A percentile compares a stretch with the other conserved stretches of the same genome.
These are phyloP conservation scores for Acromyrmex charruanus DNA, from an alignment of 1,140 invertebrate genomes.

Conservation along the genomic window DNA sequence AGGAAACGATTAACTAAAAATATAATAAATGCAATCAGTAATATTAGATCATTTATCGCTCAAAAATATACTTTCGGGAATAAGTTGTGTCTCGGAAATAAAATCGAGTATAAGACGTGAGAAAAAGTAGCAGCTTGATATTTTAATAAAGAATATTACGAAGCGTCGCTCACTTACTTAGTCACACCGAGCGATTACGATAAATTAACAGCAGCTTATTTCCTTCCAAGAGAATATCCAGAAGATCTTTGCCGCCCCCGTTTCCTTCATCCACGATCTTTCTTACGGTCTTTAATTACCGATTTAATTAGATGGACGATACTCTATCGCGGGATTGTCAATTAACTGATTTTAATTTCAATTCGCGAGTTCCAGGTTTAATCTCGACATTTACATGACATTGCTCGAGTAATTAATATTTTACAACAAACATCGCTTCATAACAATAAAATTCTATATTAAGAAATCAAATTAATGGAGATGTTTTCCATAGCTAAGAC, in stretches of 20 bases:
- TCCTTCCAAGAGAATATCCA: slow-evolving; percentile 55
- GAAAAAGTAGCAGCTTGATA: slow-evolving; percentile 70
- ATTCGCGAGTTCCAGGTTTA: not conserved
- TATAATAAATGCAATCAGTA: not conserved
- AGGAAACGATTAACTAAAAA: not conserved
- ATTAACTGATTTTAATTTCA: slow-evolving; percentile 60
- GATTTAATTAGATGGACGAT: slow-evolving; percentile 73
- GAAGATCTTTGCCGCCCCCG: not conserved
- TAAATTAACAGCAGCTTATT: slow-evolving; percentile 79
- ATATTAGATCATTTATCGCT: not conserved
- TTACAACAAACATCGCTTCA: not conserved
- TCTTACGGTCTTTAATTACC: slow-evolving; percentile 74
- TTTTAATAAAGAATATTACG: slow-evolving; percentile 83
- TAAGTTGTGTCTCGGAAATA: slow-evolving; percentile 19
- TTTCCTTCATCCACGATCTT: slow-evolving; percentile 30
- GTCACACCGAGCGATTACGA: slow-evolving; percentile 80
- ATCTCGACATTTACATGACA: slow-evolving; percentile 1
- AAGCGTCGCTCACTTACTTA: slow-evolving; percentile 79
- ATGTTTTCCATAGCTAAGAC: not conserved
- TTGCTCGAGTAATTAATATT: not conserved
- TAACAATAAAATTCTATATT: not conserved
- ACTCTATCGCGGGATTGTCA: slow-evolving; percentile 43
- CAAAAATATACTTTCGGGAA: not conserved
- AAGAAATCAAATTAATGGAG: not conserved
- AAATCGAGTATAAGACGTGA: slow-evolving; percentile 22